A percentile compares a stretch with the other conserved stretches of the same genome.
phyloP scores from a whole-genome alignment of 2,888 invertebrate genomes.

The Phorcus lineatus region DNA sequence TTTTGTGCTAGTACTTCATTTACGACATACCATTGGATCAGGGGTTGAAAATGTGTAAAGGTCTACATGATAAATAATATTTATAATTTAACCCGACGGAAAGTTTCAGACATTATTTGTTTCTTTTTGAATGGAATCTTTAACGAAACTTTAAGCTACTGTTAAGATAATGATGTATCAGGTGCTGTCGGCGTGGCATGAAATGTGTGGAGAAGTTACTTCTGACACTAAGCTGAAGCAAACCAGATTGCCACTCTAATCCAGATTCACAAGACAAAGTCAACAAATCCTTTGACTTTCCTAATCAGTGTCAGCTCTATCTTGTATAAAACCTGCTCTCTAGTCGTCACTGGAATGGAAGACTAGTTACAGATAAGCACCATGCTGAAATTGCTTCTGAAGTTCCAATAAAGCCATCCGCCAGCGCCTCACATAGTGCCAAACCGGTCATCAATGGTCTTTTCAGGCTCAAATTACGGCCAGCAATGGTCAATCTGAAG shows the following conservation, averaged over 20 bases:
- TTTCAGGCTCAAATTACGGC: slow-evolving; percentile 5
- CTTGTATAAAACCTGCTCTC: background rate
- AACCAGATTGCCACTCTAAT: slow-evolving; percentile 3
- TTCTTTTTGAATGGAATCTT: no score
- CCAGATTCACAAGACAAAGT: background rate
- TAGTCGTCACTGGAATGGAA: background rate
- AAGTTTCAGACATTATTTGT: no score
- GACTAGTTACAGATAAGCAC: background rate
- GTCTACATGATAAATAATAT: no score
- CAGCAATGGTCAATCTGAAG: slow-evolving; percentile 1
- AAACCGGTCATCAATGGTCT: background rate
- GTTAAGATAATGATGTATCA: no score
- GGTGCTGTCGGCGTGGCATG: no score
- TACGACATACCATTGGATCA: no score
- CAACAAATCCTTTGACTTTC: background rate
- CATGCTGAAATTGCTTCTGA: background rate
- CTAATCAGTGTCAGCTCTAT: background rate
- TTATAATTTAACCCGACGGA: no score
- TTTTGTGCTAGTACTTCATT: no score
- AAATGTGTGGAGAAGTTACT: no score
- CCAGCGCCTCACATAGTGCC: background rate
- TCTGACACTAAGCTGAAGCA: background rate
- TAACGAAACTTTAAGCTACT: no score
- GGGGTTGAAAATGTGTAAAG: no score
- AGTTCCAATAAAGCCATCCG: slow-evolving; percentile 3